These are phyloP conservation scores for Nibea coibor DNA, from an alignment of 2,113 vertebrate species.

Conservation along the genomic window DNA sequence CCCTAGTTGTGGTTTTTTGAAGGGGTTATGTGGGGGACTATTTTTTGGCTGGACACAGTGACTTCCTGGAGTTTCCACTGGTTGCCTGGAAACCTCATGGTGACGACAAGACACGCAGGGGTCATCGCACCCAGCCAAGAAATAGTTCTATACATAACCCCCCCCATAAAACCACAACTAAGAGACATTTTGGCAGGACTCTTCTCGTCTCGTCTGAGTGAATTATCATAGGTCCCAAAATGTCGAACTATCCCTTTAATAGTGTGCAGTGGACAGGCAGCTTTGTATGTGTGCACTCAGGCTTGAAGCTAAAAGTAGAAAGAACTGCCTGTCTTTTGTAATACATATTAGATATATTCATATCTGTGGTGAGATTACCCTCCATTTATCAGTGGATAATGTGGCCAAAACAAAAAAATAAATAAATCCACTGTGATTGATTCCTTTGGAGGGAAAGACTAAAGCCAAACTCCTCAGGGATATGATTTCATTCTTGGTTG, in stretches of 20 bases:
- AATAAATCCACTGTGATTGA: constrained; percentile 57
- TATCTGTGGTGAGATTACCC: constrained; percentile 46
- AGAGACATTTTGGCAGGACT: background rate
- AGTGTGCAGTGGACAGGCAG: background rate
- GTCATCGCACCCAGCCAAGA: background rate
- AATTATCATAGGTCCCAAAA: background rate
- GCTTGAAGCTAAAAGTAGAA: constrained; percentile 29
- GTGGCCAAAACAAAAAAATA: constrained; percentile 20
- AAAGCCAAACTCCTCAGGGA: constrained; percentile 58
- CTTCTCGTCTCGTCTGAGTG: background rate
- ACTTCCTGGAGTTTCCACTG: background rate
- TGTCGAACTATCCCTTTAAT: background rate
- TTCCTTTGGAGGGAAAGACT: constrained; percentile 55
- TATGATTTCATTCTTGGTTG: constrained; percentile 67
- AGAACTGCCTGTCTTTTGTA: constrained; percentile 7
- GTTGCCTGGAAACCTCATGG: too few species aligned
- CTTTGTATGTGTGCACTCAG: constrained; percentile 1
- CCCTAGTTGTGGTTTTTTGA: background rate
- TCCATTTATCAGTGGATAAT: constrained; percentile 39
- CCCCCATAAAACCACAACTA: background rate
- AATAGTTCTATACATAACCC: background rate
- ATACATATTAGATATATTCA: constrained; percentile 33
- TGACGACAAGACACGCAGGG: too few species aligned
- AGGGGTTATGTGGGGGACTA: background rate
- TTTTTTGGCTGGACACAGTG: background rate